These are phyloP conservation scores for Malaclemys terrapin DNA, from an alignment of 2,113 vertebrate species.

Conservation along the genomic window DNA sequence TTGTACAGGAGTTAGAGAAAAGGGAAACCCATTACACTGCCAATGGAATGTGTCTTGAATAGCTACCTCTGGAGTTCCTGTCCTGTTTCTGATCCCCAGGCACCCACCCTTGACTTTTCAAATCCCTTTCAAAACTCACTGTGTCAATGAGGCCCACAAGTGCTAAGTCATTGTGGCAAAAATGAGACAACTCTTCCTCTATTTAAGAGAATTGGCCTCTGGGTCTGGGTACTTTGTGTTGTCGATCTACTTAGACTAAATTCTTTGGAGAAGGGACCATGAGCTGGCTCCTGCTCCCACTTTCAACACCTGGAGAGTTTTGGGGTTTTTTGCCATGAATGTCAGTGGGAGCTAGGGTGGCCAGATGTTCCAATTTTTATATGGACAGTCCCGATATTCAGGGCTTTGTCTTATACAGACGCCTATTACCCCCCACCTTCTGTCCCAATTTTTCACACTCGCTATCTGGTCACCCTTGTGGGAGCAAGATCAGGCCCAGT, in stretches of 20 bases:
- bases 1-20: background rate
- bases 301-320: background rate
- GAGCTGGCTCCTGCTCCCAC: background rate
- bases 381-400: too few species aligned
- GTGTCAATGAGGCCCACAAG: background rate
- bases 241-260: background rate
- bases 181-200: background rate
- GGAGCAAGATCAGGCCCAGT: fast-evolving
- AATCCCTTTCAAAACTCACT: background rate
- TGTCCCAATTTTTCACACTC: too few species aligned
- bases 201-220: background rate
- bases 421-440: too few species aligned
- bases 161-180: background rate
- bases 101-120: background rate
- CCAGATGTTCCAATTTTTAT: too few species aligned
- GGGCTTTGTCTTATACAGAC: too few species aligned
- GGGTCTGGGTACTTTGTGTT: background rate
- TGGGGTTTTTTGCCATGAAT: background rate
- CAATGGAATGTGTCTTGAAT: background rate
- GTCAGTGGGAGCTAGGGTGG: background rate
- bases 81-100: background rate
- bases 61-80: background rate
- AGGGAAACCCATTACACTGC: background rate
- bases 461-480: too few species aligned
- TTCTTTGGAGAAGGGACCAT: background rate